phyloP scores from a whole-genome alignment of 2,797 vertebrate species.

The Notoglanidium macrostoma region DNA sequence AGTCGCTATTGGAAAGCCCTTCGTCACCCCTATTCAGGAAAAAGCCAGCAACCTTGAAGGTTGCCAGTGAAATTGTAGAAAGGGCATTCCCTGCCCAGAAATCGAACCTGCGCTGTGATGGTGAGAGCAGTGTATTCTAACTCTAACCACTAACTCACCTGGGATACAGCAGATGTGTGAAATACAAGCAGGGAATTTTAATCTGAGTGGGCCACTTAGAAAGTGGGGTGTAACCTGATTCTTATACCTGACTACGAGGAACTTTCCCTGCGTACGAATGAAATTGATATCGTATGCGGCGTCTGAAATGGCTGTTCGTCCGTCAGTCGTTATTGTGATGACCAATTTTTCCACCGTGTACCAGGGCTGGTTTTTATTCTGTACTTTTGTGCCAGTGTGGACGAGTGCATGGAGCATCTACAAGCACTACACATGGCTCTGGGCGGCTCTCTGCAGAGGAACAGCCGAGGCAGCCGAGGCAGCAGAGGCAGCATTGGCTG shows the following conservation, averaged over 20 bases:
- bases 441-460: constrained; percentile 54
- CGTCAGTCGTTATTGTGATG: no score
- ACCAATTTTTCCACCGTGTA: no score
- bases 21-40: not conserved
- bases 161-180: not conserved
- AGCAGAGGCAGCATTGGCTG: constrained; percentile 59
- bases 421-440: constrained; percentile 65
- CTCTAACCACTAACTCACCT: not conserved
- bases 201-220: not conserved
- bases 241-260: not conserved
- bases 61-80: not conserved
- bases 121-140: not conserved
- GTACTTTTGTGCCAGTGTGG: constrained; percentile 59
- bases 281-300: not conserved
- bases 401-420: constrained; percentile 69
- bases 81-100: no score
- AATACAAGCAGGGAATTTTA: not conserved
- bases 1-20: not conserved
- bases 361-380: not conserved
- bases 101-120: not conserved
- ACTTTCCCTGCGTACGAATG: not conserved
- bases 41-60: not conserved
- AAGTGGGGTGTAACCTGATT: not conserved
- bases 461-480: constrained; percentile 58
- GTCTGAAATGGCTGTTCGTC: not conserved